Conservation (phyloP, 2,797 vertebrate genomes). For the Lophotriccus pileatus region DNA sequence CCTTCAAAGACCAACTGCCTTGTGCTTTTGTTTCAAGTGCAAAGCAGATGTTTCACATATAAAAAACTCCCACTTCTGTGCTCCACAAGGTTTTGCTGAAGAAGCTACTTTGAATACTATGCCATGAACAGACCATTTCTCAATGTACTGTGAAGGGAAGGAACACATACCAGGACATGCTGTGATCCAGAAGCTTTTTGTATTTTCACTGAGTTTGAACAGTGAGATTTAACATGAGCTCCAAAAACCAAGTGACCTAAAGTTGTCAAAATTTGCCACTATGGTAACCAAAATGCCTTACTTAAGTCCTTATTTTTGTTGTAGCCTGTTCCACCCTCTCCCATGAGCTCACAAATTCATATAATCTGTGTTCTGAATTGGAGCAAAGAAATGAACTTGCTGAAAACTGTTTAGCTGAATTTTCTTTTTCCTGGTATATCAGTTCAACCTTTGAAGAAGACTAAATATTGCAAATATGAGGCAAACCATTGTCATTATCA, state of each 20-base stretch:
- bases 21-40: not conserved
- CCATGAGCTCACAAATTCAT: not conserved
- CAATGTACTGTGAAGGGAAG: not conserved
- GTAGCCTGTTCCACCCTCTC: not conserved
- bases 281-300: not conserved
- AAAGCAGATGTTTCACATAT: not conserved
- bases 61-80: not conserved
- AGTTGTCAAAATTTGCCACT: not conserved
- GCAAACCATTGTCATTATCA: not conserved
- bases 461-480: not conserved
- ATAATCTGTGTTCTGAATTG: not conserved
- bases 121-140: not conserved
- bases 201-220: not conserved
- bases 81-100: conserved; percentile 11
- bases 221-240: not conserved
- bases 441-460: not conserved
- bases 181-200: not conserved
- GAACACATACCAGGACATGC: not conserved
- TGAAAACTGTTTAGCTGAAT: not conserved
- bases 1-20: not conserved
- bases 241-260: not conserved
- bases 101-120: not conserved
- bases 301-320: not conserved
- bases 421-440: not conserved
- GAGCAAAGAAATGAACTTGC: not conserved